These are phyloP conservation scores for Erebia aethiops DNA, from an alignment of 2,888 invertebrate genomes.

Conservation along the genomic window DNA sequence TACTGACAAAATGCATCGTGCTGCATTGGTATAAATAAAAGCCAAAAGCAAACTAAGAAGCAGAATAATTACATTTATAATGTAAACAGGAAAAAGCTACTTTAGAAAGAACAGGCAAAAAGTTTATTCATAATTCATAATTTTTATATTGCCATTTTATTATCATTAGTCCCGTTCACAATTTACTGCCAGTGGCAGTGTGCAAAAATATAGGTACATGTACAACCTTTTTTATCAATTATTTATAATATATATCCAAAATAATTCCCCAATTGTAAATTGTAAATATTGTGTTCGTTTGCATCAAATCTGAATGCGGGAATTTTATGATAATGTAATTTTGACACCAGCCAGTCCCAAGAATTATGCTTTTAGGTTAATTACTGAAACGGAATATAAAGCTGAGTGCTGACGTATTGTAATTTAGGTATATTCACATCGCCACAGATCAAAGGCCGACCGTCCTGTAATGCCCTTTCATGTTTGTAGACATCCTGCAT, in stretches of 20 bases:
- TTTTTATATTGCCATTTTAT: too few species aligned
- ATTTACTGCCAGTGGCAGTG: too few species aligned
- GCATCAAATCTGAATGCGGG: not conserved
- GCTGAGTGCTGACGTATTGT: not conserved
- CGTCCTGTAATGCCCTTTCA: not conserved
- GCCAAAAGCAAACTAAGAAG: too few species aligned
- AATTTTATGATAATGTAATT: not conserved
- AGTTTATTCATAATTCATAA: too few species aligned
- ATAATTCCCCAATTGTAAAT: too few species aligned
- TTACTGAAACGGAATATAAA: conserved; percentile 8
- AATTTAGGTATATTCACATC: not conserved
- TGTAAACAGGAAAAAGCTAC: not conserved
- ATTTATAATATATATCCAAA: too few species aligned
- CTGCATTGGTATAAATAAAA: too few species aligned
- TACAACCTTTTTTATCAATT: too few species aligned
- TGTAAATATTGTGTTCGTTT: not conserved
- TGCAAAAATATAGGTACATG: too few species aligned
- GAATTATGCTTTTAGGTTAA: conserved; percentile 7
- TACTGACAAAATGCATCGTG: too few species aligned
- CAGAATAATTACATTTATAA: too few species aligned
- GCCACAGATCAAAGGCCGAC: not conserved
- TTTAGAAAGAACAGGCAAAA: not conserved
- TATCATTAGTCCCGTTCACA: too few species aligned
- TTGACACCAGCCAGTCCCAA: not conserved
- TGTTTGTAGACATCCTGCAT: not conserved